Evolutionary conservation across 1,140 invertebrate genomes (phyloP).

Genomic region (Physella acuta): DNA sequence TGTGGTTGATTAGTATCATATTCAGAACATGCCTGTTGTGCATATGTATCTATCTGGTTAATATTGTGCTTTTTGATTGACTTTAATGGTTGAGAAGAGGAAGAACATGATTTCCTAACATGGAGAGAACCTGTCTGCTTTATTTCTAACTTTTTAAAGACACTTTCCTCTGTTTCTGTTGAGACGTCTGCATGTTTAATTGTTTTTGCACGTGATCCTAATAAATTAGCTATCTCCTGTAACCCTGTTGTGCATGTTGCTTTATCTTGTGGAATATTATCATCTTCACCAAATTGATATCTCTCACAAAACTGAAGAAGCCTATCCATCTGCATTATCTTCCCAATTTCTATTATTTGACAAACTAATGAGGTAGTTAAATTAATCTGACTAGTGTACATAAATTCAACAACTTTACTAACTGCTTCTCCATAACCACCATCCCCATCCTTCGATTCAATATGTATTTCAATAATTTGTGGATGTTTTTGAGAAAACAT

Average conservation of each 20-base stretch:
- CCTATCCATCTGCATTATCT: constrained; percentile 49
- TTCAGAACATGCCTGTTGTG: too few species aligned
- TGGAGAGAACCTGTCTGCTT: background rate
- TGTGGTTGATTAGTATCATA: background rate
- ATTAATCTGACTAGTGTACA: constrained; percentile 54
- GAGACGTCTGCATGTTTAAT: constrained; percentile 24
- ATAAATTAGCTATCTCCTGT: constrained; percentile 16
- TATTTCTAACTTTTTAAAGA: constrained; percentile 27
- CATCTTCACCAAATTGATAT: constrained; percentile 33
- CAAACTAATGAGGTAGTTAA: constrained; percentile 37
- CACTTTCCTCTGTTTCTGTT: constrained; percentile 28
- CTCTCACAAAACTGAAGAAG: constrained; percentile 42
- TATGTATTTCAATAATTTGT: constrained; percentile 58
- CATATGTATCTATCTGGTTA: background rate
- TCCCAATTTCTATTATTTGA: constrained; percentile 53
- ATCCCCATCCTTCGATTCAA: constrained; percentile 42
- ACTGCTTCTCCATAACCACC: constrained; percentile 48
- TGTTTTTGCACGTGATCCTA: constrained; percentile 14
- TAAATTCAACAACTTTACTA: constrained; percentile 53
- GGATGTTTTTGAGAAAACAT: constrained; percentile 53
- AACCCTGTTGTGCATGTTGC: constrained; percentile 16
- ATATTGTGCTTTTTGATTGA: background rate
- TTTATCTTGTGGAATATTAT: constrained; percentile 16
- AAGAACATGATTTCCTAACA: too few species aligned
- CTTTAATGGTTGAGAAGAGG: too few species aligned